phyloP scores from a whole-genome alignment of 2,888 invertebrate genomes.

The Pterobdella sp. region DNA sequence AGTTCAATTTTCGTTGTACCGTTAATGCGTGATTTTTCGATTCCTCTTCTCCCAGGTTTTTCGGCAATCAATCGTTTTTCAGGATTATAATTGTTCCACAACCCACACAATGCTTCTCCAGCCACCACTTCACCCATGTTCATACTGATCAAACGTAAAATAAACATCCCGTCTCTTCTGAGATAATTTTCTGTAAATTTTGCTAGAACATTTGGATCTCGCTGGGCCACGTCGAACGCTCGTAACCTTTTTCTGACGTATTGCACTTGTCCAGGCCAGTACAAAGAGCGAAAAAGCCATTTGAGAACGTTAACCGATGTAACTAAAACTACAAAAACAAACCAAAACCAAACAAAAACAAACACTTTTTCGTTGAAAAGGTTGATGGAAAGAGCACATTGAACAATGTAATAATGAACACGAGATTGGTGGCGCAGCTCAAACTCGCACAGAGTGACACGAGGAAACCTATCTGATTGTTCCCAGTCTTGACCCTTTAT shows the following conservation, averaged over 20 bases:
- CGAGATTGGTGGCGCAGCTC: slow-evolving; percentile 43
- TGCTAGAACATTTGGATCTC: slow-evolving; percentile 38
- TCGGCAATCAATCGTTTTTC: slow-evolving; percentile 39
- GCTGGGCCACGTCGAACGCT: slow-evolving; percentile 39
- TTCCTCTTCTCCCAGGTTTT: slow-evolving; percentile 36
- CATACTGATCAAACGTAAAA: slow-evolving; percentile 40
- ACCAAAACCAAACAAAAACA: slow-evolving; percentile 43
- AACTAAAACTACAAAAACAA: slow-evolving; percentile 39
- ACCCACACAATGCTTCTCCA: slow-evolving; percentile 41
- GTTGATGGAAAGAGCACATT: slow-evolving; percentile 42
- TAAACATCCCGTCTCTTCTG: slow-evolving; percentile 40
- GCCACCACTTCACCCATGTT: slow-evolving; percentile 42
- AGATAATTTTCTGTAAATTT: slow-evolving; percentile 42
- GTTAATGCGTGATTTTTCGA: slow-evolving; percentile 30
- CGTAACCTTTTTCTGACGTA: slow-evolving; percentile 38
- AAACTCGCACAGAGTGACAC: slow-evolving; percentile 51
- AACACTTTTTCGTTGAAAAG: slow-evolving; percentile 44
- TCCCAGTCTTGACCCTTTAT: slow-evolving; percentile 48
- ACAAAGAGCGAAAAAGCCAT: slow-evolving; percentile 40
- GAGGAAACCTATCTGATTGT: slow-evolving; percentile 48
- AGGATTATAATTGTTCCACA: slow-evolving; percentile 43
- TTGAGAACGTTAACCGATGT: slow-evolving; percentile 38
- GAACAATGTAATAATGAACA: slow-evolving; percentile 40
- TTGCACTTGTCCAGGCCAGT: slow-evolving; percentile 40
- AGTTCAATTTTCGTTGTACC: slow-evolving; percentile 37